phyloP scores from a whole-genome alignment of 1,140 invertebrate genomes.

The Drosophila parabipectinata region DNA sequence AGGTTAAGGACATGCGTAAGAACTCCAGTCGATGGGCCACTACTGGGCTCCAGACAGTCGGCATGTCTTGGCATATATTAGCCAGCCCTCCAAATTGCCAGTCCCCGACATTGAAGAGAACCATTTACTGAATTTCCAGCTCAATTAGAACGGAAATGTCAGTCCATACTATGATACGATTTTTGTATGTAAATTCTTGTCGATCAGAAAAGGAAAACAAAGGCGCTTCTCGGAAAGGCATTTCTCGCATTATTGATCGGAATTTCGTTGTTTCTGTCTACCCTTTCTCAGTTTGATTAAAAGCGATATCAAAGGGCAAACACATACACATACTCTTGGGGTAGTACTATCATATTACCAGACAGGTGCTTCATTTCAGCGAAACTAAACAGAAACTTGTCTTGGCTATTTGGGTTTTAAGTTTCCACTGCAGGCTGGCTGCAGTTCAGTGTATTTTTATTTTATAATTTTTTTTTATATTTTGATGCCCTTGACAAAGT shows the following conservation, averaged over 20 bases:
- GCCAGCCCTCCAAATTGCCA: neutral
- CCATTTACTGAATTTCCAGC: constrained; percentile 22
- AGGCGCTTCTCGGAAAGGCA: constrained; percentile 10
- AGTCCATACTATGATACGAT: too few species aligned
- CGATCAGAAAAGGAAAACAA: constrained; percentile 17
- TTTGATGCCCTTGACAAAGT: constrained; percentile 16
- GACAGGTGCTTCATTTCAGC: constrained; percentile 56
- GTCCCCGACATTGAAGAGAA: constrained; percentile 20
- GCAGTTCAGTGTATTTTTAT: constrained; percentile 18
- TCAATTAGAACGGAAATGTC: constrained; percentile 47
- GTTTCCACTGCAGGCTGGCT: constrained; percentile 46
- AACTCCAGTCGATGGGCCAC: constrained; percentile 32
- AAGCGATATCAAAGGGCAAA: constrained; percentile 44
- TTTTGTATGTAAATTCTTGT: neutral
- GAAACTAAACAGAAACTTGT: constrained; percentile 37
- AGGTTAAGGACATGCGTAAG: constrained; percentile 49
- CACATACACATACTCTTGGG: constrained; percentile 16
- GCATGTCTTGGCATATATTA: constrained; percentile 35
- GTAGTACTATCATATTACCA: constrained; percentile 44
- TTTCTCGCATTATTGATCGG: constrained; percentile 37
- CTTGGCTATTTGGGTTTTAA: constrained; percentile 23
- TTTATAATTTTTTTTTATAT: neutral
- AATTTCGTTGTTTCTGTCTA: constrained; percentile 9
- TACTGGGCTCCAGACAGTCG: constrained; percentile 49
- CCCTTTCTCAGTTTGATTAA: constrained; percentile 29